Percentiles rank a stretch among this genome's conserved stretches.
These are phyloP conservation scores for Scelioninae gen. 2 DNA, from an alignment of 2,888 invertebrate genomes.

Conservation along the genomic window DNA sequence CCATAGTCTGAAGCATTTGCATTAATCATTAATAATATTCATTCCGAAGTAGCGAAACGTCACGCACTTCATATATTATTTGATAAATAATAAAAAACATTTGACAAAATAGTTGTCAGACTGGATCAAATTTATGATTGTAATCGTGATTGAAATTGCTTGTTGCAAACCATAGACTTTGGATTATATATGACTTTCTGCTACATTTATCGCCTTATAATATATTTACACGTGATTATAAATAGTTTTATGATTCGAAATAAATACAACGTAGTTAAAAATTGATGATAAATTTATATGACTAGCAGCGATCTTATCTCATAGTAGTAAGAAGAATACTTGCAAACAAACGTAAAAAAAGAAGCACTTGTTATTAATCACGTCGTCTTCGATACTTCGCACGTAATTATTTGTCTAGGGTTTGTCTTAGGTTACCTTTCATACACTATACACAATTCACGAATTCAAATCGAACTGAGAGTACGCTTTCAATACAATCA, in stretches of 20 bases:
- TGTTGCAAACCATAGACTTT: slow-evolving; percentile 46
- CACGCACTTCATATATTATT: too few relatives aligned
- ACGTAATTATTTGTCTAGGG: slow-evolving; percentile 45
- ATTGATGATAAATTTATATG: slow-evolving; percentile 65
- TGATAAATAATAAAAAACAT: too few relatives aligned
- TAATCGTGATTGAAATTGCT: too few relatives aligned
- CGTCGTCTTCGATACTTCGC: slow-evolving; percentile 36
- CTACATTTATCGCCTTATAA: slow-evolving; percentile 68
- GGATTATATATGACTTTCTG: slow-evolving; percentile 17
- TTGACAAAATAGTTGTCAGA: too few relatives aligned
- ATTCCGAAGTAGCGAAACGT: too few relatives aligned
- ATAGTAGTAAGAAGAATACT: slow-evolving; percentile 60
- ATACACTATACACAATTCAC: slow-evolving; percentile 72
- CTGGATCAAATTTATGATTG: too few relatives aligned
- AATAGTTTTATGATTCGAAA: slow-evolving; percentile 70
- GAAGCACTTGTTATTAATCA: slow-evolving; percentile 62
- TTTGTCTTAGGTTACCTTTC: slow-evolving; percentile 61
- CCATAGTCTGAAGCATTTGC: slow-evolving; percentile 47
- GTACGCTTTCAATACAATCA: slow-evolving; percentile 39
- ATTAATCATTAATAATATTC: too few relatives aligned
- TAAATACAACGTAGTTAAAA: slow-evolving; percentile 73
- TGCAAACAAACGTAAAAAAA: slow-evolving; percentile 60
- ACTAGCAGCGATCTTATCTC: slow-evolving; percentile 66
- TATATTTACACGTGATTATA: slow-evolving; percentile 73
- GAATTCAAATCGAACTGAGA: slow-evolving; percentile 52